Evolutionary conservation across 2,797 vertebrate genomes (phyloP).

Genomic region (Anabacerthia variegaticeps): DNA sequence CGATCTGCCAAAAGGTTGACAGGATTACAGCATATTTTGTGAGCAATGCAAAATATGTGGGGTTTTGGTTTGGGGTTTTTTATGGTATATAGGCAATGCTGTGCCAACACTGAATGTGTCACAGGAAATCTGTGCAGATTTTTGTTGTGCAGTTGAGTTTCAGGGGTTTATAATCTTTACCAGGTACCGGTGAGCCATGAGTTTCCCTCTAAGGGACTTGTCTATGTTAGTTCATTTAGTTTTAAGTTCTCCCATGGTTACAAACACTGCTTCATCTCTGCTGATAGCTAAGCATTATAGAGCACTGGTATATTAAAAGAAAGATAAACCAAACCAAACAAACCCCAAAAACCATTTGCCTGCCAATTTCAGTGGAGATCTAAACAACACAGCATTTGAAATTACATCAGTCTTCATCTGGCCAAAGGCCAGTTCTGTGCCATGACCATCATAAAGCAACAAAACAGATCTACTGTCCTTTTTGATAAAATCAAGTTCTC

Average conservation of each 20-base stretch:
- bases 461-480: not conserved
- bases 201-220: not conserved
- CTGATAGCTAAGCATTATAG: not conserved
- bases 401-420: not conserved
- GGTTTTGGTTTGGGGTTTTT: not conserved
- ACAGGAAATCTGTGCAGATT: not conserved
- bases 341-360: not conserved
- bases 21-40: not conserved
- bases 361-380: not conserved
- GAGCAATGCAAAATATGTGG: not conserved
- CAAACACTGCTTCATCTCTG: not conserved
- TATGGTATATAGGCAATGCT: not conserved
- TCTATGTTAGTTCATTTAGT: not conserved
- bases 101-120: not conserved
- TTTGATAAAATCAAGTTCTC: not conserved
- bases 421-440: not conserved
- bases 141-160: not conserved
- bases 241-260: not conserved
- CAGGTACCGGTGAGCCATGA: not conserved
- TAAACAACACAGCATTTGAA: not conserved
- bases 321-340: not conserved
- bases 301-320: not conserved
- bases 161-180: fast-evolving
- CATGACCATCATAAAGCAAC: not conserved
- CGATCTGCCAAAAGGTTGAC: not conserved